Base-by-base conservation (phyloP, 37 sponge, comb jelly and placozoan species). In the Chondrosia reniformis region DNA sequence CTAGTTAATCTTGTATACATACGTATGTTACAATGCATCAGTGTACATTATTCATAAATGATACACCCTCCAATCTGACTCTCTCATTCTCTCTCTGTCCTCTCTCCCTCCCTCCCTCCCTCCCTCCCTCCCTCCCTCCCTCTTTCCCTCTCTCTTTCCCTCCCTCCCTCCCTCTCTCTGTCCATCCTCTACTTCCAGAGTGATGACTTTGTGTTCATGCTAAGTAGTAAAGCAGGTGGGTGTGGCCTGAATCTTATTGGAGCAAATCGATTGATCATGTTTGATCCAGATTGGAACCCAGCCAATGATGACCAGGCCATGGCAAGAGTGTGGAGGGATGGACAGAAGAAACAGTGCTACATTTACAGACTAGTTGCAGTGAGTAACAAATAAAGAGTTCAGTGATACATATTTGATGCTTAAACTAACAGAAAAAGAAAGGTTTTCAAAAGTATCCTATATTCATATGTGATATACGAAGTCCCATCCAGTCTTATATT, bases 211-310 rank as follows among this genome's bases (percentile, higher is more conserved):
- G 77, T 97, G 25, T 97, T 97, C 82, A 97, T 97, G 97, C 65
- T 97, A 84, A 97, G 97, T 85, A 97, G 97, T 81, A 97, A 97
- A 84, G 97, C 97, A 36, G 97, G 97, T 77, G 97, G 97, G 78
- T 97, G 97, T 91, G 97, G 97, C 57, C 88, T 97, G 49, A 97
- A 97, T 57, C 84, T 97, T 28, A 97, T 97, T 28, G 97, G 97
- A 33, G 96, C 93, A 28, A 93, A 96, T 77, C 85, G 97, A 41
- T 88, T 97, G 40, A 86, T 97, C 34, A 97, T 97, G 95, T 97
- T 97, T 86, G 98, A 97, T 33, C 98, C 98, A 0, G 95, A 94
- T 79, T 94, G 95, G 97, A 97, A 97, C 76, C 97, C 97, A 21
- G 94, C 94, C 67, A 97, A 93, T 57, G 97, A 97, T 46, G 92